Evolutionary conservation across 1,140 invertebrate species (phyloP).

Genomic region (Pseudobourletiella spinata): DNA sequence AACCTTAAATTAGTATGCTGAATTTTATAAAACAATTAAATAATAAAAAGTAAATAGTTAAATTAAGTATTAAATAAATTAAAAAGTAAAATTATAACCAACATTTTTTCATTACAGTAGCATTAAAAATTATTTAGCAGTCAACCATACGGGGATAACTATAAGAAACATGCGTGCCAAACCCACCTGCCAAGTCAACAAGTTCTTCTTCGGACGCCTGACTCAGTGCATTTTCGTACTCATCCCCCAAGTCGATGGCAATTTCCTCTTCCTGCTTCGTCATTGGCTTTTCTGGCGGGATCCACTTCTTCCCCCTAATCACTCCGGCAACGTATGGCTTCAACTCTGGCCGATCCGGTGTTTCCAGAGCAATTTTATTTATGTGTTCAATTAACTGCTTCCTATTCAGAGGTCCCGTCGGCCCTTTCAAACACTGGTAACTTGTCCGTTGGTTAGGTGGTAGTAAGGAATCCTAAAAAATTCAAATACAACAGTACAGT

Average conservation of each 20-base stretch:
- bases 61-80: too few species aligned
- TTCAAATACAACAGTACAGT: not conserved
- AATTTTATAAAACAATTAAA: too few species aligned
- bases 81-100: too few species aligned
- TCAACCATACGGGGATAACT: not conserved
- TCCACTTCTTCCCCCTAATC: conserved; percentile 87
- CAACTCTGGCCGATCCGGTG: conserved; percentile 91
- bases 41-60: too few species aligned
- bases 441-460: conserved; percentile 91
- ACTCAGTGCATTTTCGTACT: conserved; percentile 86
- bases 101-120: not conserved
- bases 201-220: conserved; percentile 94
- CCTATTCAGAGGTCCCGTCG: conserved; percentile 90
- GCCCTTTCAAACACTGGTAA: conserved; percentile 87
- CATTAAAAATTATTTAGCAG: not conserved
- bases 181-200: conserved; percentile 90
- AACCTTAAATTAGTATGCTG: not conserved
- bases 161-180: not conserved
- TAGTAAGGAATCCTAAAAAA: conserved; percentile 84
- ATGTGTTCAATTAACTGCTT: conserved; percentile 96
- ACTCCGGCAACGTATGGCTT: conserved; percentile 86
- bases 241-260: conserved; percentile 84
- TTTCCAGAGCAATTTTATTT: conserved; percentile 93
- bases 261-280: conserved; percentile 82
- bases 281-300: conserved; percentile 66